Evolutionary conservation across 2,113 vertebrate species (phyloP).

Genomic region (Prionailurus viverrinus): DNA sequence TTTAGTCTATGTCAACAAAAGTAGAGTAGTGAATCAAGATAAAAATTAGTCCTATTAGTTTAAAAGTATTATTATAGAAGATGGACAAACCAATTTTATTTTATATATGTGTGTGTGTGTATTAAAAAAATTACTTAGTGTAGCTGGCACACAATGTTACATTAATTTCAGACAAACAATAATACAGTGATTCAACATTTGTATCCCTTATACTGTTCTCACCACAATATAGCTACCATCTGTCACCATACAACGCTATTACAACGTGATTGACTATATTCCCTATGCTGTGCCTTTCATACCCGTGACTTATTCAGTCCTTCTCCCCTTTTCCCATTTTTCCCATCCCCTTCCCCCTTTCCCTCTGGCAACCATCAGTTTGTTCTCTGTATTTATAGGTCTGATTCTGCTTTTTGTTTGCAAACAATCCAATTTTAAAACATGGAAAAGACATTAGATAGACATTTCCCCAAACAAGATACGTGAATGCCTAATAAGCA

Average conservation of each 20-base stretch:
- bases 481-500: neutral
- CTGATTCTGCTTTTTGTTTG: neutral
- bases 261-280: neutral
- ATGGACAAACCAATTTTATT: neutral
- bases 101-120: neutral
- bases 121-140: neutral
- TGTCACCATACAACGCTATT: neutral
- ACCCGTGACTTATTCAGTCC: neutral
- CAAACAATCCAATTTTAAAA: neutral
- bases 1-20: conserved; percentile 2
- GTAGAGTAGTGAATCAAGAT: neutral
- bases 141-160: neutral
- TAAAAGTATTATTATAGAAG: neutral
- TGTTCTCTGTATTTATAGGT: neutral
- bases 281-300: neutral
- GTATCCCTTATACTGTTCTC: neutral
- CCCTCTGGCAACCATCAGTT: neutral
- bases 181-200: neutral
- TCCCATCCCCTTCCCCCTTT: neutral
- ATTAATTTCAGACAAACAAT: neutral
- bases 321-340: neutral
- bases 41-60: neutral
- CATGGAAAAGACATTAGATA: neutral
- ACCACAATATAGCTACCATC: neutral
- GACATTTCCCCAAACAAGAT: neutral